phyloP scores from a whole-genome alignment of 2,797 vertebrate species.

The Pantherophis vulpinus region DNA sequence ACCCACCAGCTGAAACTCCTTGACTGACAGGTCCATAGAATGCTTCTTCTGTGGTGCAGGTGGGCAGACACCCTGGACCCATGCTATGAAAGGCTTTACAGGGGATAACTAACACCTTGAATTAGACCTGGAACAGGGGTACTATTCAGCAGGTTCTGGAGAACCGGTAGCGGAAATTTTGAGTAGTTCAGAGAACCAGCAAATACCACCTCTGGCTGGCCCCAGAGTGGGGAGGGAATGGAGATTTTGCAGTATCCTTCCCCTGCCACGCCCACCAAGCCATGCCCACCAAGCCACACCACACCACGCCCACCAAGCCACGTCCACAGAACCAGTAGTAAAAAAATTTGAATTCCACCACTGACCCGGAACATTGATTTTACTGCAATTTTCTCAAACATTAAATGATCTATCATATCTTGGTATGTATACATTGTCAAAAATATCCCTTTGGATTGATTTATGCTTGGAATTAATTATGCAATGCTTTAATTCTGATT shows the following conservation, averaged over 20 bases:
- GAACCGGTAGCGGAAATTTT: too few relatives aligned
- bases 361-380: background rate
- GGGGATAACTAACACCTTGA: background rate
- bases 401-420: background rate
- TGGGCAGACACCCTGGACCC: background rate
- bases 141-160: too few relatives aligned
- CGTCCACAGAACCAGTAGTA: too few relatives aligned
- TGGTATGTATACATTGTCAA: background rate
- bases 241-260: too few relatives aligned
- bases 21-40: background rate
- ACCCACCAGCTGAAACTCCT: background rate
- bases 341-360: too few relatives aligned
- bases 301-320: too few relatives aligned
- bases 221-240: too few relatives aligned
- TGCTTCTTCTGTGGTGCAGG: background rate
- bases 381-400: background rate
- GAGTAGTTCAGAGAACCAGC: too few relatives aligned
- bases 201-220: too few relatives aligned
- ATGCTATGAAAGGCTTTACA: background rate
- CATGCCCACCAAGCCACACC: too few relatives aligned
- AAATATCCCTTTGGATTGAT: constrained; percentile 21
- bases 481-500: background rate
- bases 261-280: too few relatives aligned
- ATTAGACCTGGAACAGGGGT: background rate
- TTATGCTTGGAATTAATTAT: background rate